phyloP scores from a whole-genome alignment of 2,113 vertebrate species.

The Nannobrachium achirus region DNA sequence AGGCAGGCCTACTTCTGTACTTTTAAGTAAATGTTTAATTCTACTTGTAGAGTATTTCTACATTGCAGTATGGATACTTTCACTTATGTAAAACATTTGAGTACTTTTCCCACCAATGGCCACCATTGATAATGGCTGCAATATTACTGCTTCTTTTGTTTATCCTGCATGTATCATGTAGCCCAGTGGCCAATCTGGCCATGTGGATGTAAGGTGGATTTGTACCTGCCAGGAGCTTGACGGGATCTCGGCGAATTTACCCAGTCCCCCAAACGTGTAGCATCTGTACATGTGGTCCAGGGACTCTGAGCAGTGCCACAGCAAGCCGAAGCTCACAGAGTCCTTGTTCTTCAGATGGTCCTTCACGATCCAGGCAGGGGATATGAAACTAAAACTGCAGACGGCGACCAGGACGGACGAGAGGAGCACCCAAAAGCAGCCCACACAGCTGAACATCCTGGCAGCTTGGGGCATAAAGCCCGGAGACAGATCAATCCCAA shows the following conservation, averaged over 20 bases:
- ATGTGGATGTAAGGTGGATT: slow-evolving; percentile 9
- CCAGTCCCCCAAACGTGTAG: slow-evolving; percentile 85
- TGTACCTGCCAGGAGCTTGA: slow-evolving; percentile 91
- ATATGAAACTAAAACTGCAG: slow-evolving; percentile 88
- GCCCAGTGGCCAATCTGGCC: slow-evolving; percentile 13
- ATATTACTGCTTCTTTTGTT: too few species aligned
- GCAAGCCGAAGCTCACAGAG: slow-evolving; percentile 86
- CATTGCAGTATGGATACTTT: too few species aligned
- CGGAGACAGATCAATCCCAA: slow-evolving; percentile 74
- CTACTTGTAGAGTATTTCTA: too few species aligned
- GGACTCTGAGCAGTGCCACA: slow-evolving; percentile 88
- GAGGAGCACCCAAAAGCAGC: slow-evolving; percentile 89
- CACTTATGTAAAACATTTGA: too few species aligned
- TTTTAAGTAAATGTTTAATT: too few species aligned
- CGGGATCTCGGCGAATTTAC: slow-evolving; percentile 86
- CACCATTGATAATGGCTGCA: too few species aligned
- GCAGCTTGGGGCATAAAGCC: slow-evolving; percentile 75
- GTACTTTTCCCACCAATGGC: too few species aligned
- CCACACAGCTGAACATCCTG: slow-evolving; percentile 89
- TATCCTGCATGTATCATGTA: not conserved
- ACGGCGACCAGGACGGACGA: slow-evolving; percentile 86
- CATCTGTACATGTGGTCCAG: slow-evolving; percentile 81
- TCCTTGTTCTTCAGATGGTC: slow-evolving; percentile 79
- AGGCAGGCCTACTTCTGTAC: too few species aligned
- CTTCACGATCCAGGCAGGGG: slow-evolving; percentile 88